Base-by-base conservation (phyloP, 2,888 invertebrate species). In the Leptura quadrifasciata region DNA sequence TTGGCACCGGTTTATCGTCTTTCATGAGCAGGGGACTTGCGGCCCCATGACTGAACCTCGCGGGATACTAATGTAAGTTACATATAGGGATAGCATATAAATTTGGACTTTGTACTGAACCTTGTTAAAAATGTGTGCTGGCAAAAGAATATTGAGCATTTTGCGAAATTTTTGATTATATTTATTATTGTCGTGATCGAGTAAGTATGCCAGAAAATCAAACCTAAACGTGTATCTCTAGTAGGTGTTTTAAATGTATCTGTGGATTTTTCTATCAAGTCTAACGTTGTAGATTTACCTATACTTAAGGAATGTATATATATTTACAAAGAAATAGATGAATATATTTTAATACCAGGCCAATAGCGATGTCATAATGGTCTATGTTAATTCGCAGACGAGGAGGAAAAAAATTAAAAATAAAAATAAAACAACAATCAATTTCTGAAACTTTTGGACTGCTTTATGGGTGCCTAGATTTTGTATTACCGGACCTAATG, bases 351-450 rank as follows among this genome's bases (percentile, higher is more conserved):
- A 76, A 76, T 81, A 81, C 78, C 78, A 76, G 80, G 79, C 81
- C 84, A 84, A 84, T 84, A 82, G 83, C 67, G 74, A 76, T 70
- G 84, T 84, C 83, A 84, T 84, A 82, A 81, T 72, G 84, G 84
- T 82, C 81, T 77, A 72, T 69, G 57, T 58, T 69, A 60, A 68
- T 68, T 68, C 31, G 55, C 21, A 58, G 39, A 69, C 72, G 52
- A 68, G 60, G 63, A 21, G 69, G n/a, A 57, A 61, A 69, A 74
- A 74, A 55, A 54, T 47, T 35, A 72, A 76, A 67, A 65, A 58
- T 31, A 27, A 27, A 67, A 58, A 69, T 39, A 69, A 27, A 69
- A 21, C 31, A 75, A 76, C 76, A 76, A 79, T 79, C 79, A 78
- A 81, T 81, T 79, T 75, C 15, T 75, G 78, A 76, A 83, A 83